These are phyloP conservation scores for Musca vetustissima DNA, from an alignment of 1,140 invertebrate genomes.

Conservation along the genomic window DNA sequence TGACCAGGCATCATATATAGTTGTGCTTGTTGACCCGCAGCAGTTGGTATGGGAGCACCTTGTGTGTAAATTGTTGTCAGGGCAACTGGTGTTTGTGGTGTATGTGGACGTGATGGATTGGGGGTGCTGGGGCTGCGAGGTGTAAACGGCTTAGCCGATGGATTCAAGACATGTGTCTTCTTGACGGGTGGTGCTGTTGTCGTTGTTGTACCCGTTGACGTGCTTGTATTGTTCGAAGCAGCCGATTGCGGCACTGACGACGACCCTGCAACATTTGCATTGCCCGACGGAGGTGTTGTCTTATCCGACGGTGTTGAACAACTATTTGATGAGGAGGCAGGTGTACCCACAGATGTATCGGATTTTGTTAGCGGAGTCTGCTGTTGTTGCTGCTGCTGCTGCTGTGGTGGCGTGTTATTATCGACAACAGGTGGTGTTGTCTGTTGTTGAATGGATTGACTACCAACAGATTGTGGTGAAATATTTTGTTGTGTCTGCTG, in stretches of 20 bases:
- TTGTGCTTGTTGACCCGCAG: conserved; percentile 57
- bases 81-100: conserved; percentile 76
- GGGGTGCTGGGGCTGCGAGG: conserved; percentile 71
- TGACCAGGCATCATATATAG: conserved; percentile 57
- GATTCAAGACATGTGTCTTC: conserved; percentile 64
- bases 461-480: conserved; percentile 31
- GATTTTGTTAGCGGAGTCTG: conserved; percentile 21
- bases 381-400: conserved; percentile 24
- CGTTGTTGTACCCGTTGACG: conserved; percentile 29
- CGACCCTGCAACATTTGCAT: no score
- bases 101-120: conserved; percentile 71
- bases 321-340: conserved; percentile 2
- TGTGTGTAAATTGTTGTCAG: conserved; percentile 50
- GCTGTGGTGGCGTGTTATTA: conserved; percentile 14
- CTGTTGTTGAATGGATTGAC: conserved; percentile 22
- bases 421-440: conserved; percentile 16
- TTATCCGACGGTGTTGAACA: conserved; percentile 7
- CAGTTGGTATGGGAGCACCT: conserved; percentile 44
- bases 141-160: conserved; percentile 81
- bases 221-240: conserved; percentile 1
- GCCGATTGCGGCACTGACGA: neutral
- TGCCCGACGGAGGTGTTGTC: conserved; percentile 13
- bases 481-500: conserved; percentile 16
- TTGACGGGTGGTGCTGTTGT: conserved; percentile 59
- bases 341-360: neutral